Base-by-base conservation (phyloP, 2,113 vertebrate species). In the Nycticebus coucang region DNA sequence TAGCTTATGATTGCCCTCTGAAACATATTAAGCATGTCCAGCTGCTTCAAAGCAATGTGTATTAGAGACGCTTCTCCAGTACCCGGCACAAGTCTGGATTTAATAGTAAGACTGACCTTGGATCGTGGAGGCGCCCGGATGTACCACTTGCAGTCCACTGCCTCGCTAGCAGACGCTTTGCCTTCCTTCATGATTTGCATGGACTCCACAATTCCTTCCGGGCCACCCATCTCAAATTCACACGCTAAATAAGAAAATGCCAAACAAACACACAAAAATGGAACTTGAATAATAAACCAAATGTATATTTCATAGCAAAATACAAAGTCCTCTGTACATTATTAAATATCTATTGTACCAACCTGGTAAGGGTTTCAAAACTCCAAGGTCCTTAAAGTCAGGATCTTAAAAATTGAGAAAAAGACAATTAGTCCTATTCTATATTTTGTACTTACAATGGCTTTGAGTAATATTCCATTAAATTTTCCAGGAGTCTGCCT, bases 81-180 rank as follows among this genome's bases (percentile, higher is more conserved):
- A 87, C 91, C 93, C 75, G 68, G 37, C 91, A 50, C 90, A 91
- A 96, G 95, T 94, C 96, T 95, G 89, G 85, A 93, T 96, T 96
- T 74, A 92, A 78, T 93, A 95, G 53, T 81, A 80, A 35, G 93
- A 99, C 99, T 99, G 97, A 99, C 99, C 99, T 99, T 99, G 98
- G 99, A 99, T 96, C 99, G 98, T 1, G 99, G 99, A 60, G 99
- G 99, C 41, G 99, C 99, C 69, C 99, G 99, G 98, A 99, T 99
- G 98, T 99, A 99, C 99, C 99, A 99, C 98, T 99, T 99, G 98
- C 99, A 99, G 98, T 99, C 99, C 86, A 99, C 99, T 18, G 99
- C 99, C 97, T 99, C 99, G 0, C 98, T 97, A 87, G 99, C 99
- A 92, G 98, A 98, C 91, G 99, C 99, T 98, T 99, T 99, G 97